These are phyloP conservation scores for Anoplophora glabripennis DNA, from an alignment of 1,140 invertebrate species.

Conservation along the genomic window DNA sequence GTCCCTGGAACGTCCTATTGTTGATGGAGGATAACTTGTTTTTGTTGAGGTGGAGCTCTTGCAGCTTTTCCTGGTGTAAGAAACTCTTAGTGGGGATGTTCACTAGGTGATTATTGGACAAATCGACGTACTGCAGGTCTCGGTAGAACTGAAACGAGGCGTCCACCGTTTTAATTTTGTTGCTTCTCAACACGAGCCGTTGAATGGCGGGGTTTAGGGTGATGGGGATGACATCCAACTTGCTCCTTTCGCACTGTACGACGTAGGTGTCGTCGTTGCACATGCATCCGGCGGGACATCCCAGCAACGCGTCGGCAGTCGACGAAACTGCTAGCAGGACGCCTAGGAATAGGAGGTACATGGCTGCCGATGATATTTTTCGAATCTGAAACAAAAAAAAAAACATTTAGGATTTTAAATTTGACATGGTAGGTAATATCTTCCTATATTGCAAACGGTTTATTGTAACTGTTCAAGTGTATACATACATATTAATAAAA, in stretches of 20 bases:
- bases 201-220: constrained; percentile 87
- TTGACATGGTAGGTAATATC: background rate
- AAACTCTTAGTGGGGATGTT: constrained; percentile 77
- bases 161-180: constrained; percentile 83
- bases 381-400: constrained; percentile 46
- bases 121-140: constrained; percentile 76
- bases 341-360: constrained; percentile 40
- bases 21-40: constrained; percentile 79
- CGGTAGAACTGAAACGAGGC: constrained; percentile 83
- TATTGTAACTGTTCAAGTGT: too few relatives aligned
- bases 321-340: constrained; percentile 43
- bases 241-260: constrained; percentile 81
- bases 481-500: too few relatives aligned
- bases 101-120: constrained; percentile 79
- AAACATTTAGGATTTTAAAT: constrained; percentile 3
- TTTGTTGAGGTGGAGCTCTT: constrained; percentile 77
- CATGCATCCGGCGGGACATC: constrained; percentile 74
- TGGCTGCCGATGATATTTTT: constrained; percentile 29
- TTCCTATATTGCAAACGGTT: too few relatives aligned
- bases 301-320: constrained; percentile 42
- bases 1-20: constrained; percentile 75
- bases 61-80: constrained; percentile 72
- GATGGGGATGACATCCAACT: constrained; percentile 84
- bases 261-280: constrained; percentile 86
- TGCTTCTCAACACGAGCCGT: constrained; percentile 76